Evolutionary conservation across 1,140 invertebrate genomes (phyloP), one percentile per base, ranked within the genome.

Genomic region (Drosophila repletoides): DNA sequence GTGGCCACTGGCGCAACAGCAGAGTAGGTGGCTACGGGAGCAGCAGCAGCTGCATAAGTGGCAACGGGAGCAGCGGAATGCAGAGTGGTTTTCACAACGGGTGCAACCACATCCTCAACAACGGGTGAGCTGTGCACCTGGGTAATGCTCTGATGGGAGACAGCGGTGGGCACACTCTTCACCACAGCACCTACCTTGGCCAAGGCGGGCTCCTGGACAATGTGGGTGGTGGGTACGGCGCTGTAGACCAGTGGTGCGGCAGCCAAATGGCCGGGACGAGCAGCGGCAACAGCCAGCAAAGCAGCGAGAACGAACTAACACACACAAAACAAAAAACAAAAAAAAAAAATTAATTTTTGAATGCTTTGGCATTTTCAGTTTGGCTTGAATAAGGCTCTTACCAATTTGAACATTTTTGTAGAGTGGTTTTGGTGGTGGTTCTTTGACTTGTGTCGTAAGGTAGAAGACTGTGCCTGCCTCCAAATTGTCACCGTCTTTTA

Each of bases 271-370:
- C 91, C 92, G 9, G 92, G 92, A 51, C 91, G 90, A 49, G 92
- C 92, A 53, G 91, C 83, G 28, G 91, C 92, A 10, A 92, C 89
- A 66, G 93, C 93, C 80, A 93, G 69, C 69, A 93, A 72, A 67
- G 92, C 91, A 75, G 91, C 91, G 88, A 94, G 91, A 88, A 93
- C 92, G 80, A 93, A 80, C 92, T 93, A 64, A n/a, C n/a, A n/a
- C n/a, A n/a, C n/a, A n/a, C n/a, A n/a, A n/a, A n/a, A n/a, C n/a
- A n/a, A 64, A 0, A 2, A 14, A 64, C 58, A 4, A 17, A 5
- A 10, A 31, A 21, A 0, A 2, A 26, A 10, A 15, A 2, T 41
- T 10, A 14, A 0, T n/a, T 19, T 49, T 66, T 10, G 22, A 4
- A n/a, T 19, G 26, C 7, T 15, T 3, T 10, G 15, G 9, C 21